Base-by-base conservation (phyloP, 2,888 invertebrate genomes). In the Acrocera orbiculus region DNA sequence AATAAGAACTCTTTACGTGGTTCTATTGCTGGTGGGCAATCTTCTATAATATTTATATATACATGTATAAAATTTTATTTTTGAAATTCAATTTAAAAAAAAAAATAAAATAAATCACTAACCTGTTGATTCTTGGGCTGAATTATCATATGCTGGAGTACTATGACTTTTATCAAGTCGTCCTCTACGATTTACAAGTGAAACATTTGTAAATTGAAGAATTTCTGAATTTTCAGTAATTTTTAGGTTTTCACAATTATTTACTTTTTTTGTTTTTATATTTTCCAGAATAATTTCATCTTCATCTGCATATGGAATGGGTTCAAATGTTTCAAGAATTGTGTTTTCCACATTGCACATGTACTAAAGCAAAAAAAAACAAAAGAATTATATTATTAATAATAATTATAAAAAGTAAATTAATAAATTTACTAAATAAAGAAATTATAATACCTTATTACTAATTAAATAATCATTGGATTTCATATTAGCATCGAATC, bases 101-200 rank as follows among this genome's bases (percentile, higher is more conserved):
- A 4, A 11, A 23, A 11, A 27, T 23, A 10, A 19, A 19, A 31
- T 27, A 25, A 34, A 43, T 41, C 41, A n/a, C n/a, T n/a, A n/a
- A n/a, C n/a, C n/a, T n/a, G n/a, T n/a, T 1, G 50, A 46, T 20
- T 65, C 62, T 35, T 59, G 66, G 29, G 66, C 64, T 0, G 59
- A 56, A 40, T 56, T 56, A 56, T 80, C 80, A 56, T 81, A 81
- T 0, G 80, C 78, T 3, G 82, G 82, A n/a, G 81, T 79, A 44
- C 81, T 82, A 53, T 77, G 73, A 46, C 76, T 76, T 59, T 83
- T 82, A 60, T 83, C 82, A 32, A 82, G 60, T 41, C 69, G 68
- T 2, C 73, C 75, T 19, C 61, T 48, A 8, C 56, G 34, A 15
- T 22, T 34, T 13, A 23, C 5, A 11, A 22, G 10, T 58, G 54